phyloP scores from a whole-genome alignment of 1,140 invertebrate species.

The Yoshiicerus persimilis region DNA sequence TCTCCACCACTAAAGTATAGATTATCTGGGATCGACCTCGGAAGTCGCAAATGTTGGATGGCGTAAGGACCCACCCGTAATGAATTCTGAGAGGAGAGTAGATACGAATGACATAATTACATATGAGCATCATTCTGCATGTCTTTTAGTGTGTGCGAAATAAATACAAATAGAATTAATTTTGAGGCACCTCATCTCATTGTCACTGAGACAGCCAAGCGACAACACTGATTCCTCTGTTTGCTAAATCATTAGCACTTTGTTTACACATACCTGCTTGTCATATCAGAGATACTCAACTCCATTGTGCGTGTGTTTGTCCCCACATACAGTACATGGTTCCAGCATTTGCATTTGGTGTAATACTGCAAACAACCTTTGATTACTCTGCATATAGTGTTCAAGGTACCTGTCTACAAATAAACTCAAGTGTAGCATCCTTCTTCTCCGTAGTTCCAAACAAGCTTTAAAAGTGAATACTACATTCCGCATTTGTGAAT shows the following conservation, averaged over 20 bases:
- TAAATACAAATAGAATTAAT: neutral
- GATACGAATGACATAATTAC: neutral
- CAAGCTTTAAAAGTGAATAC: neutral
- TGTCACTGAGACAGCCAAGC: neutral
- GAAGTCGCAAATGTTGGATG: too few relatives aligned
- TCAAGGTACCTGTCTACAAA: neutral
- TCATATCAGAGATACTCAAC: slow-evolving; percentile 56
- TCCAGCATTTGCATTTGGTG: neutral
- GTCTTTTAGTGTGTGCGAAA: neutral
- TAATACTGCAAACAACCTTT: too few relatives aligned
- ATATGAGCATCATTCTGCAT: neutral
- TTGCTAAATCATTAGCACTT: neutral
- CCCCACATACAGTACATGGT: neutral
- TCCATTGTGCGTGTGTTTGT: slow-evolving; percentile 46
- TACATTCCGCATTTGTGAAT: neutral
- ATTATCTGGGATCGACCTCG: too few relatives aligned
- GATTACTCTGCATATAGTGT: neutral
- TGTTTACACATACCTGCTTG: slow-evolving; percentile 54
- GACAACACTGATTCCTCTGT: neutral
- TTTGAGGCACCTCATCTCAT: neutral
- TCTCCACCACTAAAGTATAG: too few relatives aligned
- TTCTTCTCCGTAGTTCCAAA: neutral
- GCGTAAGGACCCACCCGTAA: too few relatives aligned
- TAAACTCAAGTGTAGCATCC: neutral
- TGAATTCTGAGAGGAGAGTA: neutral